Evolutionary conservation across 2,888 invertebrate genomes (phyloP), one percentile per base, ranked within the genome.

Genomic region (Scaeva pyrastri): DNA sequence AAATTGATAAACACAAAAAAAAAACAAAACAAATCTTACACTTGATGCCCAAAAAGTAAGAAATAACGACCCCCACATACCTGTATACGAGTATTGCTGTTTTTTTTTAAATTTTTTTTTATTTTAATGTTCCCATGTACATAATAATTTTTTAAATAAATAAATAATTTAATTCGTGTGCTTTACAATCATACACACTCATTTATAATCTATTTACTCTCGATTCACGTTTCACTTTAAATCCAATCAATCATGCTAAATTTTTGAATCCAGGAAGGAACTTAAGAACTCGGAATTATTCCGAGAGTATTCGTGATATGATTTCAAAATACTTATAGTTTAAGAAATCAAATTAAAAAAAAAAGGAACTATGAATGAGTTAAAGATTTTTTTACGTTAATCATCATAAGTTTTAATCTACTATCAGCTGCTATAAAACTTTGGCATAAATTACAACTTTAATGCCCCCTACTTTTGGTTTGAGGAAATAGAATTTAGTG

Each of bases 221-320:
- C 52, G 16, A 52, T 41, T 39, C 68, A 68, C 68, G 68, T 60
- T 16, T 41, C n/a, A 21, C 23, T 39, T 39, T 52, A 39, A 52
- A 11, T 39, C 52, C 39, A 52, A 52, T 23, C 39, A 39, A 7
- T 52, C 52, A 52, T 52, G 31, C 52, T 5, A n/a, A 52, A 41
- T 52, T 23, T 39, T 52, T 68, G 3, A 68, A 68, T 39, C 39
- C 68, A 50, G 68, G 68, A 68, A 68, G 68, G 68, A 68, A 68
- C 68, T 68, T n/a, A 68, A 68, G 52, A 68, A 68, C 19, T 68
- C 14, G 36, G 50, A 50, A 50, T 50, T 21, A 39, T 11, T 66
- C 50, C 3, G 39, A 36, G 19, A 39, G 31, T 31, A 23, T 39
- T 36, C 48, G 52, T 68, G 68, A 41, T 41, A 11, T n/a, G 52